Evolutionary conservation across 2,113 vertebrate species (phyloP).

Genomic region (Bubo bubo): DNA sequence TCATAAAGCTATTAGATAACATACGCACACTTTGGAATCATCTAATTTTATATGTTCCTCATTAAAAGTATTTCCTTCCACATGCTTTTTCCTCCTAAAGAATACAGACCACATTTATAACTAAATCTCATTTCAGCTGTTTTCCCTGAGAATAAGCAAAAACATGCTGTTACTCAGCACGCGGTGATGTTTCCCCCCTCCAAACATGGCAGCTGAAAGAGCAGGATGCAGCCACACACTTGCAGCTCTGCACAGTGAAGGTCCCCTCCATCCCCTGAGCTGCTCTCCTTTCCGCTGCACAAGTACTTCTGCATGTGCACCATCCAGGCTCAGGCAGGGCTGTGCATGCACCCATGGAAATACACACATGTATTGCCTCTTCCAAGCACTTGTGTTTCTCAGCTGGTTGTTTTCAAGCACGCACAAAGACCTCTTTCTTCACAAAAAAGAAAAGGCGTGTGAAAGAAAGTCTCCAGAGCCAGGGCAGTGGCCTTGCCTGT

Average conservation of each 20-base stretch:
- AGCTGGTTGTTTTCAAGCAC: not conserved
- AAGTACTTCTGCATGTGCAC: not conserved
- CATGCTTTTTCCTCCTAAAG: not conserved
- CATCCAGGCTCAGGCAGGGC: not conserved
- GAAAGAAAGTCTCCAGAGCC: not conserved
- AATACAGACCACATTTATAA: not conserved
- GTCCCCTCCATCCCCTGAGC: not conserved
- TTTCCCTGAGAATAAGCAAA: not conserved
- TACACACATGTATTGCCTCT: rapidly evolving
- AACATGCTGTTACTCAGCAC: rapidly evolving
- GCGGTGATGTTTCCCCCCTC: not conserved
- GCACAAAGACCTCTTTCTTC: not conserved
- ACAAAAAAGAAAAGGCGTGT: rapidly evolving
- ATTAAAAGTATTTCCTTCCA: not conserved
- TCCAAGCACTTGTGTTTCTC: not conserved
- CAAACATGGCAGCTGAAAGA: not conserved
- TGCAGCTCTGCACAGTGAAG: not conserved
- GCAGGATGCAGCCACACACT: not conserved
- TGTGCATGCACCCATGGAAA: not conserved
- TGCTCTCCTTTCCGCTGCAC: not conserved
- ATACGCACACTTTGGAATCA: not conserved
- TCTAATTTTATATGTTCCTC: not conserved
- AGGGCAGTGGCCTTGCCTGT: not conserved
- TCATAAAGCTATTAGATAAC: not conserved
- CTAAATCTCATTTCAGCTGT: not conserved